Conservation (phyloP, 2,888 invertebrate genomes). For the Uropetala carovei region DNA sequence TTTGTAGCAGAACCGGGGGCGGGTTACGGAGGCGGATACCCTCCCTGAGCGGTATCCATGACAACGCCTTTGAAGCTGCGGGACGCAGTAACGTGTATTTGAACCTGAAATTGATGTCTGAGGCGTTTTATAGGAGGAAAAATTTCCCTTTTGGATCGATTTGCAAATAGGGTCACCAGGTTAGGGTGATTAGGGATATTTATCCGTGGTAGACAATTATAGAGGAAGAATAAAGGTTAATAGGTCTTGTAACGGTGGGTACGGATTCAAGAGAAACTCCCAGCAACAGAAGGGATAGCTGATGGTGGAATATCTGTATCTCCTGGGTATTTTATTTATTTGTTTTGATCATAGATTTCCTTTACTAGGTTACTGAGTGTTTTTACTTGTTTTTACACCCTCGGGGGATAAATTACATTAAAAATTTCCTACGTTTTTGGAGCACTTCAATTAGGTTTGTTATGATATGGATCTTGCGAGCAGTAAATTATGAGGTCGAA, state of each 20-base stretch:
- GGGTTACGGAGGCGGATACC: background rate
- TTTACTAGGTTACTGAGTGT: background rate
- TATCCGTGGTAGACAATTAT: conserved; percentile 1
- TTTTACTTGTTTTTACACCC: background rate
- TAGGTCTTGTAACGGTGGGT: background rate
- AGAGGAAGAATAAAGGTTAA: background rate
- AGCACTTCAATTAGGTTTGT: too few species aligned
- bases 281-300: background rate
- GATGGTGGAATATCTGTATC: background rate
- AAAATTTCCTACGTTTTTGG: too few species aligned
- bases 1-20: background rate
- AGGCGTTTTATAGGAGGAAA: background rate
- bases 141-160: conserved; percentile 16
- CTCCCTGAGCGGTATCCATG: conserved; percentile 28
- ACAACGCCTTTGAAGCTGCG: conserved; percentile 20
- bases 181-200: background rate
- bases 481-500: too few species aligned
- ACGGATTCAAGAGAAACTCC: background rate
- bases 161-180: background rate
- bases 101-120: background rate
- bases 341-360: background rate
- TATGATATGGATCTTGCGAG: too few species aligned
- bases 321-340: background rate
- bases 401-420: too few species aligned
- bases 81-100: conserved; percentile 4